Evolutionary conservation across 2,797 vertebrate species (phyloP), one percentile per base, ranked within the genome.

Genomic region (Orestias chungarensis): DNA sequence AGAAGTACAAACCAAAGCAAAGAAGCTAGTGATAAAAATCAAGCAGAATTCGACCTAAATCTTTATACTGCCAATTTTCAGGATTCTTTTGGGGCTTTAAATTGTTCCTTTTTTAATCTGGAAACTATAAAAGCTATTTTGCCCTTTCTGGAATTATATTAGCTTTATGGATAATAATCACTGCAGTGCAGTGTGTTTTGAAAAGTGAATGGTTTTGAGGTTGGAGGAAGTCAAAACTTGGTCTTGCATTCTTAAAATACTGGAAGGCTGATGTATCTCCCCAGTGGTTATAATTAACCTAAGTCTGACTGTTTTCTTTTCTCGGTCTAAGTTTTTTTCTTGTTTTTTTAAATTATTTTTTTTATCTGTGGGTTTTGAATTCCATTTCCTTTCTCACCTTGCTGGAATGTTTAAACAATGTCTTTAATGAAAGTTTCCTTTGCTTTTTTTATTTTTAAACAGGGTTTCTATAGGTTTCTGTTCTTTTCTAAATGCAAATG

Each of bases 291-390:
- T 62, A 62, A 62, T 62, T 62, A 38, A 6, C 59, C n/a, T 40
- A 40, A 25, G 59, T 62, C 59, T 62, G 59, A 62, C 59, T 40
- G 59, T 62, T 62, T 62, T 62, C 38, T 25, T 12, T n/a, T n/a
- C 35, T 62, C 25, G 38, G 20, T n/a, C 14, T 15, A 11, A 12
- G 23, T 35, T 35, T 59, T 57, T 54, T 20, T 23, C 38, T 4
- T 40, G 57, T 14, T 62, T 62, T 11, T 23, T 62, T n/a, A n/a
- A n/a, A n/a, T n/a, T n/a, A n/a, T 25, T 50, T 40, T 40, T 40
- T 40, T 40, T 40, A 4, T 29, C 25, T 15, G 35, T n/a, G 4
- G 59, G 2, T 62, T 62, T 12, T 62, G 35, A 42, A 42, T 62
- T 1, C 23, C 35, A 15, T 15, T 2, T 25, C 23, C 12, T 25